A percentile compares a stretch with the other conserved stretches of the same genome.
Conservation (phyloP, 2,797 vertebrate species). For the Pipistrellus nathusii region DNA sequence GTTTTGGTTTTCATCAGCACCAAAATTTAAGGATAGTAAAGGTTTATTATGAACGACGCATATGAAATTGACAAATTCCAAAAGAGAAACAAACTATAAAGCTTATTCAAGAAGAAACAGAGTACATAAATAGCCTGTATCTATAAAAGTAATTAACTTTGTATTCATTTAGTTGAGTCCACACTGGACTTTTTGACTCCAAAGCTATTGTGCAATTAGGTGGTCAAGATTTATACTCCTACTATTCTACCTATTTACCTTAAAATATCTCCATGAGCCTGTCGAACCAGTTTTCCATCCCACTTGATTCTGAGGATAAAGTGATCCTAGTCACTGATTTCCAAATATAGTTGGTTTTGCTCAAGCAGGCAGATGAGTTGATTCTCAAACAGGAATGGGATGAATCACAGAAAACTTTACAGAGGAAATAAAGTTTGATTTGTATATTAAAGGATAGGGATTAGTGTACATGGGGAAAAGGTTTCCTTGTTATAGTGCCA, state of each 20-base stretch:
- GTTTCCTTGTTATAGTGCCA: background rate
- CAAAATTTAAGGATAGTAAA: background rate
- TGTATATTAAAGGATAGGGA: background rate
- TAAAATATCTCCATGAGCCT: constrained; percentile 1
- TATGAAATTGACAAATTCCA: background rate
- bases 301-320: background rate
- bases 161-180: background rate
- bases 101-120: constrained; percentile 1
- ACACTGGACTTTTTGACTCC: background rate
- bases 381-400: background rate
- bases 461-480: background rate
- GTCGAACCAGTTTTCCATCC: background rate
- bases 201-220: background rate
- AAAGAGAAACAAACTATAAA: background rate
- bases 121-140: background rate
- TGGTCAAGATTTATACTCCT: background rate
- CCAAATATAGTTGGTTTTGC: background rate
- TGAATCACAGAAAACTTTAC: background rate
- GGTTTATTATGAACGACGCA: background rate
- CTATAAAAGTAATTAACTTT: constrained; percentile 1
- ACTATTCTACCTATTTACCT: background rate
- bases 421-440: background rate
- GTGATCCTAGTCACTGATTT: background rate
- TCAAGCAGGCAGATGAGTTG: background rate
- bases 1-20: constrained; percentile 13